These are phyloP conservation scores for Whitmania pigra DNA, from an alignment of 1,140 invertebrate genomes.

Conservation along the genomic window DNA sequence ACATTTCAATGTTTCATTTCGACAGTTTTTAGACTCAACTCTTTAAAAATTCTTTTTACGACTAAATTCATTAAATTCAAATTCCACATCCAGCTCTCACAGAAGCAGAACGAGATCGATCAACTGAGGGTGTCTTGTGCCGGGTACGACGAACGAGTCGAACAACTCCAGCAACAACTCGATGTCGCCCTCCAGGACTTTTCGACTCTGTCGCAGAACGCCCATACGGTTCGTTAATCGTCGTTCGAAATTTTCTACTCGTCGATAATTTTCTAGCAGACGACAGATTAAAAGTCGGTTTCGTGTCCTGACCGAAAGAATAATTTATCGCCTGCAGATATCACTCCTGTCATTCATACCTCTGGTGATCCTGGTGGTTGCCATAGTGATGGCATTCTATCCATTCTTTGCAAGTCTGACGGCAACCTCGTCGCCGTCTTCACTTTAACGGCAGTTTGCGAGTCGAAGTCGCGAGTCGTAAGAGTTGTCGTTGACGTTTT, in stretches of 20 bases:
- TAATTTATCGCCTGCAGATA: slow-evolving; percentile 32
- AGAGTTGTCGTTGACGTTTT: too few relatives aligned
- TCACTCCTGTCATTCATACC: slow-evolving; percentile 42
- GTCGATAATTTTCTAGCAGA: neutral
- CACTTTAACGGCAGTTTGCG: too few relatives aligned
- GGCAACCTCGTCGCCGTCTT: slow-evolving; percentile 32
- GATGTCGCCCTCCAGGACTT: neutral
- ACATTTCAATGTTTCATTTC: too few relatives aligned
- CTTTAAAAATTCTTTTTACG: too few relatives aligned
- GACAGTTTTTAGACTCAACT: too few relatives aligned
- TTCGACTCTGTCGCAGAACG: slow-evolving; percentile 17
- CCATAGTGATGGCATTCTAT: slow-evolving; percentile 41
- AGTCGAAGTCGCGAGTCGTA: too few relatives aligned
- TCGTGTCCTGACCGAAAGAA: neutral
- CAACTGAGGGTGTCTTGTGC: neutral
- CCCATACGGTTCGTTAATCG: neutral
- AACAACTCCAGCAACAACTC: slow-evolving; percentile 14
- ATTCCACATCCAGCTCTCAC: neutral
- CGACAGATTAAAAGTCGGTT: neutral
- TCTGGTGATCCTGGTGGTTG: slow-evolving; percentile 41
- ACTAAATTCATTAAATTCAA: too few relatives aligned
- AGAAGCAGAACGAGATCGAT: neutral
- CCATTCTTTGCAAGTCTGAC: slow-evolving; percentile 39
- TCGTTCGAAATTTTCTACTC: neutral
- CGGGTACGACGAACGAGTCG: neutral